Evolutionary conservation across 2,113 vertebrate genomes (phyloP), one percentile per base, ranked within the genome.

Genomic region (Coturnix japonica): DNA sequence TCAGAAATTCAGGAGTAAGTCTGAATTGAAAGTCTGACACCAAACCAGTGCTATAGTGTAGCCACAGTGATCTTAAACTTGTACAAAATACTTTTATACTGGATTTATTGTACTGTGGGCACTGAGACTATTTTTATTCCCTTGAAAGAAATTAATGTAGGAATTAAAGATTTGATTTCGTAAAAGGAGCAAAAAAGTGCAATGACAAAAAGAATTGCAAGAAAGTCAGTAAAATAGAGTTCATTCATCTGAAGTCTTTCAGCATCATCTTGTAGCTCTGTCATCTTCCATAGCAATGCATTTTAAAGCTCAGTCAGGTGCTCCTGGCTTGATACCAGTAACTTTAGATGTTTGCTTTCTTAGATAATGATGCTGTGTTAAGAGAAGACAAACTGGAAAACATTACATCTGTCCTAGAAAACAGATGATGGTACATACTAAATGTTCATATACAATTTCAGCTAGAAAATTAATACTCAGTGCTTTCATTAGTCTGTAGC

Each of bases 291-390:
- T 19, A 53, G 63, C 22, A 79, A 30, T 41, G 71, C 63, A 81
- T 85, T 87, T 90, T 63, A 81, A 85, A 87, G 37, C 19, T 92
- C 31, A 59, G 31, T 59, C 59, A 85, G 41, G 31, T 89, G 25
- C 9, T 75, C 3, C 66, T 87, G 71, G 39, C n/a, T 84, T 73
- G 22, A 56, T 44, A 81, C 6, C 33, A 57, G 15, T 44, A 39
- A 61, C 56, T 85, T 81, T 51, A 85, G 91, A 80, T 82, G 37
- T 39, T 94, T 89, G 28, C 41, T 92, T 89, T 86, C 78, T 87
- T 39, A 70, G 25, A 26, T 51, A 70, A 61, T 44, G 18, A 54
- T 35, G 25, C 6, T 25, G 13, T 65, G 41, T 80, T 59, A 44
- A 76, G 21, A 81, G 44, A 87, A 81, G 44, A 75, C 44, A 79